These are phyloP conservation scores for Phylloscopus trochiloides DNA, from an alignment of 2,113 vertebrate genomes.

Conservation along the genomic window DNA sequence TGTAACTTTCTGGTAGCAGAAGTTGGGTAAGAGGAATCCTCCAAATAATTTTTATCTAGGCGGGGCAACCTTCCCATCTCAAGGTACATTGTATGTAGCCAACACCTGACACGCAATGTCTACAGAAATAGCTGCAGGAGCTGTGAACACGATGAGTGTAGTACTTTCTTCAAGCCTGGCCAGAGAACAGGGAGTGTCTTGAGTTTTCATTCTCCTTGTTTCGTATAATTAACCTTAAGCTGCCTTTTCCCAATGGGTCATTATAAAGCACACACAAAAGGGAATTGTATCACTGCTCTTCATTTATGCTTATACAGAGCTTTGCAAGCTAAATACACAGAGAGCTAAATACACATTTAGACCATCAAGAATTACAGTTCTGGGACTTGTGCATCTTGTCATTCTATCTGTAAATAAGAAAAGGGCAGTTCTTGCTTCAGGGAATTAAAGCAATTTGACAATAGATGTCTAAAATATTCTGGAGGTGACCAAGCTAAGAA, in stretches of 20 bases:
- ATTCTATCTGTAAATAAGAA: not conserved
- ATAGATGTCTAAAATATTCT: not conserved
- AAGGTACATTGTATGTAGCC: not conserved
- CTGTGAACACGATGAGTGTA: not conserved
- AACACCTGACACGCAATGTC: not conserved
- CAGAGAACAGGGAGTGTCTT: not conserved
- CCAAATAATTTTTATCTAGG: not conserved
- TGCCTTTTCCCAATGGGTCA: not conserved
- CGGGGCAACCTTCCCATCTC: not conserved
- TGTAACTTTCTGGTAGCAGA: not conserved
- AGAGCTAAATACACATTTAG: not conserved
- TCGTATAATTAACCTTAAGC: not conserved
- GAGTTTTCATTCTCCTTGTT: not conserved
- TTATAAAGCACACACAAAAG: not conserved
- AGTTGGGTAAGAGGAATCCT: not conserved
- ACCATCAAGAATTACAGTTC: not conserved
- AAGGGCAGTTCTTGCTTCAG: not conserved
- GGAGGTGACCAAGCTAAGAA: not conserved
- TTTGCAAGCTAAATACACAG: not conserved
- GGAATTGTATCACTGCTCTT: not conserved
- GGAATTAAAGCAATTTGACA: not conserved
- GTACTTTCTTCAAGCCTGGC: not conserved
- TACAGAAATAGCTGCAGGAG: not conserved
- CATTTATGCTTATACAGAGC: not conserved
- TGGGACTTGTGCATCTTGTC: not conserved